phyloP scores from a whole-genome alignment of 2,797 vertebrate species.

The Danio albolineatus region DNA sequence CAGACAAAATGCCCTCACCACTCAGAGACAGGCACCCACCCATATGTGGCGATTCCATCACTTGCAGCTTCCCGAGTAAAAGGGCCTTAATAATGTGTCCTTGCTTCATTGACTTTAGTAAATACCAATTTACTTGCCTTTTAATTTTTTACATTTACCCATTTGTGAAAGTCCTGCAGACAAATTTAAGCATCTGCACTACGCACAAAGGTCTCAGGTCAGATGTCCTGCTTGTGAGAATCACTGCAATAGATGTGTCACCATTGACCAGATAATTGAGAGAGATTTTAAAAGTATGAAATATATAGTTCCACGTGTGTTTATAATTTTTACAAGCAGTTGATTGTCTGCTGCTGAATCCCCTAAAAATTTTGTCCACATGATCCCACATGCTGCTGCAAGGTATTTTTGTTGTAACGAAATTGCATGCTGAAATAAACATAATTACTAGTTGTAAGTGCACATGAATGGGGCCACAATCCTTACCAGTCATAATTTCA shows the following conservation, averaged over 20 bases:
- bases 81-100: too few species aligned
- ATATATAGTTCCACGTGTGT: not conserved
- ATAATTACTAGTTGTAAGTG: not conserved
- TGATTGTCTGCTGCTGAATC: not conserved
- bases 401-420: not conserved
- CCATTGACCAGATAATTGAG: not conserved
- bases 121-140: too few species aligned
- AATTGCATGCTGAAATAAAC: not conserved
- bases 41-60: too few species aligned
- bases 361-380: not conserved
- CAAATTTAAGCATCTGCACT: too few species aligned
- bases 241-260: not conserved
- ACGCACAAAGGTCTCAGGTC: too few species aligned
- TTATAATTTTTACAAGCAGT: slow-evolving; percentile 4
- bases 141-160: too few species aligned
- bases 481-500: not conserved
- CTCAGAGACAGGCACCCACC: too few species aligned
- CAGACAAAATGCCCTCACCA: too few species aligned
- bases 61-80: too few species aligned
- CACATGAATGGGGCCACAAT: not conserved
- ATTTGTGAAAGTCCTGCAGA: too few species aligned
- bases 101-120: too few species aligned
- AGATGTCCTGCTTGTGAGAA: too few species aligned
- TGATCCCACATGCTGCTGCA: not conserved
- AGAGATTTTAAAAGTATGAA: slow-evolving; percentile 5